These are phyloP conservation scores for Drosophila algonquin DNA, from an alignment of 2,888 invertebrate genomes.

Conservation along the genomic window DNA sequence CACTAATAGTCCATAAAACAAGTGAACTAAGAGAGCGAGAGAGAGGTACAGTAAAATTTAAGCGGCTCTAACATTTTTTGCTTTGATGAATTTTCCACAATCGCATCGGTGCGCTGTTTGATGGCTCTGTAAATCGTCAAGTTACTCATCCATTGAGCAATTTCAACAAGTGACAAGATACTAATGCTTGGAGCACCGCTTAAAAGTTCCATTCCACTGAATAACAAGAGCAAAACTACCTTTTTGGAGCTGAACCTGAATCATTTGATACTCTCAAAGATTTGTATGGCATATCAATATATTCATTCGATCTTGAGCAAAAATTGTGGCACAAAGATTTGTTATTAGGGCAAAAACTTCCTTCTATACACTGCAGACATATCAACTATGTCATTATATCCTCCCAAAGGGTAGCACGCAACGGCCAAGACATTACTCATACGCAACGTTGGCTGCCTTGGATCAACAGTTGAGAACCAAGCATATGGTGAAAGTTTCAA, in stretches of 20 bases:
- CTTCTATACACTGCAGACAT: too few relatives aligned
- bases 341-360: too few relatives aligned
- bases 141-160: conserved; percentile 5
- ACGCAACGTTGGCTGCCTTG: conserved; percentile 40
- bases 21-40: conserved; percentile 3
- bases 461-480: conserved; percentile 45
- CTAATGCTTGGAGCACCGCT: conserved; percentile 23
- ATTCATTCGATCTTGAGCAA: neutral
- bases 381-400: too few relatives aligned
- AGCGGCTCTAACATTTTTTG: conserved; percentile 30
- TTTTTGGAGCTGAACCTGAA: neutral
- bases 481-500: conserved; percentile 31
- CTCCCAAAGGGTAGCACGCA: conserved; percentile 16
- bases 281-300: too few relatives aligned
- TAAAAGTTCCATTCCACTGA: conserved; percentile 31
- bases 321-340: too few relatives aligned
- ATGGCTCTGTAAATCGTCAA: conserved; percentile 19
- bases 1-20: conserved; percentile 36
- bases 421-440: conserved; percentile 54
- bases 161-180: conserved; percentile 10
- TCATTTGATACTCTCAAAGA: neutral
- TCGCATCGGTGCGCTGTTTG: conserved; percentile 5
- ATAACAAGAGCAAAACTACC: conserved; percentile 17
- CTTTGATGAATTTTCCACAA: conserved; percentile 35
- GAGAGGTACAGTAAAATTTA: conserved; percentile 15